phyloP scores from a whole-genome alignment of 2,888 invertebrate genomes.

The Leptarthrus brevirostris region DNA sequence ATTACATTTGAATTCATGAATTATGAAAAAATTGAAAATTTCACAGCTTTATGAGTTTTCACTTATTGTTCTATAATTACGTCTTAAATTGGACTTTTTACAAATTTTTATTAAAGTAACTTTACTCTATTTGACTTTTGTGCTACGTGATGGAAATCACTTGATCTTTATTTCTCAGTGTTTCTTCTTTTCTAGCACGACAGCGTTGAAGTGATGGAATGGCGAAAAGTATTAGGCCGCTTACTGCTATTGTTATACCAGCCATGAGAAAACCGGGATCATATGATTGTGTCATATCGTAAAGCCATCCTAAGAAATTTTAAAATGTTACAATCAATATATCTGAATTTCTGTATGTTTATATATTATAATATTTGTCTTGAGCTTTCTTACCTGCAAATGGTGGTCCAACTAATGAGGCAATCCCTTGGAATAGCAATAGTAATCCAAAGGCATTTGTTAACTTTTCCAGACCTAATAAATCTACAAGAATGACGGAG shows the following conservation, averaged over 20 bases:
- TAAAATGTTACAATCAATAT: neutral
- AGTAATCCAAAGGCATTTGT: conserved; percentile 96
- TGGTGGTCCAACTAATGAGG: conserved; percentile 92
- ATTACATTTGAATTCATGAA: too few species aligned
- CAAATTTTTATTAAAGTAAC: neutral
- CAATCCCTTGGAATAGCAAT: conserved; percentile 92
- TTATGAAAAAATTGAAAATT: conserved; percentile 15
- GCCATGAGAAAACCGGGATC: conserved; percentile 89
- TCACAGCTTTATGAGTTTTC: conserved; percentile 51
- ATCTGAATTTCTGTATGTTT: neutral
- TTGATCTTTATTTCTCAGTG: conserved; percentile 9
- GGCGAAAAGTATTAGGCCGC: conserved; percentile 87
- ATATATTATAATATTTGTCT: too few species aligned
- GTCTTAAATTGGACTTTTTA: conserved; percentile 15
- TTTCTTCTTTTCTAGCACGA: conserved; percentile 57
- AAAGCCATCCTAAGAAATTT: conserved; percentile 77
- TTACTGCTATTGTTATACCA: conserved; percentile 85
- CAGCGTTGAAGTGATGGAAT: conserved; percentile 79
- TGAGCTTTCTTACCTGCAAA: conserved; percentile 79
- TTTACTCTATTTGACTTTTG: conserved; percentile 32
- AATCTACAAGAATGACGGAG: conserved; percentile 93
- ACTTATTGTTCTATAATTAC: conserved; percentile 12
- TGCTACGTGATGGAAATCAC: conserved; percentile 47
- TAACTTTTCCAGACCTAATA: conserved; percentile 89
- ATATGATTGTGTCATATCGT: conserved; percentile 81